These are phyloP conservation scores for Caenorhabditis sinica DNA, from an alignment of 2,888 invertebrate species.

Conservation along the genomic window DNA sequence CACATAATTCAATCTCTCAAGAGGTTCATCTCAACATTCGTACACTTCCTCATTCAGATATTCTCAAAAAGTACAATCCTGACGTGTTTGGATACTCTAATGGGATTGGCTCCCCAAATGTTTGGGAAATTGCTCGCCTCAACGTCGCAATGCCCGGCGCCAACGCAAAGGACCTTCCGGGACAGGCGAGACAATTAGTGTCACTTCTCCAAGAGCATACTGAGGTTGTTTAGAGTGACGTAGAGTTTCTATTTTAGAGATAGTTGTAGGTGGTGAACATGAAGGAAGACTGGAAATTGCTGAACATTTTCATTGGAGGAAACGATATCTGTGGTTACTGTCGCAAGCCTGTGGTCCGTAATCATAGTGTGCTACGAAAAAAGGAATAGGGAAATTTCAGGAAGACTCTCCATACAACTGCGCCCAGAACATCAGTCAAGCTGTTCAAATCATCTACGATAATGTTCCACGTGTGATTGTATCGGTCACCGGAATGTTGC, in stretches of 20 bases:
- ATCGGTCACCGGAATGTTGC: constrained; percentile 73
- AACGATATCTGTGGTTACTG: constrained; percentile 80
- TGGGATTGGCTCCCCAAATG: constrained; percentile 86
- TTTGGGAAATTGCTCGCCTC: constrained; percentile 73
- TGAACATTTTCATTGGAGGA: constrained; percentile 80
- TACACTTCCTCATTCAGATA: constrained; percentile 84
- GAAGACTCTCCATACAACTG: constrained; percentile 68
- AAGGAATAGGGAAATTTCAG: constrained; percentile 26
- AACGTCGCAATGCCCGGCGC: constrained; percentile 76
- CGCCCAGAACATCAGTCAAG: constrained; percentile 70
- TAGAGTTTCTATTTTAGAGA: background rate
- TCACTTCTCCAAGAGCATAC: constrained; percentile 68
- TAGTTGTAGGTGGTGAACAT: constrained; percentile 68
- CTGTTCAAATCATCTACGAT: constrained; percentile 73
- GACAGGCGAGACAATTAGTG: constrained; percentile 75
- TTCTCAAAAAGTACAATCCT: constrained; percentile 89
- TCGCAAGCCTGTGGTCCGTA: constrained; percentile 64
- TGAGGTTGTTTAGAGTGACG: constrained; percentile 45
- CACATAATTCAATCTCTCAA: background rate
- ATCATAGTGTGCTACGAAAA: background rate
- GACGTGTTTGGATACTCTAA: constrained; percentile 88
- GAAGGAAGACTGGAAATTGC: constrained; percentile 79
- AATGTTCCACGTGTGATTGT: constrained; percentile 76
- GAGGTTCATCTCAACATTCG: background rate
- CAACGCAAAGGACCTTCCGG: constrained; percentile 74